These are phyloP conservation scores for Acrossocheilus fasciatus DNA, from an alignment of 2,797 vertebrate genomes.

Conservation along the genomic window DNA sequence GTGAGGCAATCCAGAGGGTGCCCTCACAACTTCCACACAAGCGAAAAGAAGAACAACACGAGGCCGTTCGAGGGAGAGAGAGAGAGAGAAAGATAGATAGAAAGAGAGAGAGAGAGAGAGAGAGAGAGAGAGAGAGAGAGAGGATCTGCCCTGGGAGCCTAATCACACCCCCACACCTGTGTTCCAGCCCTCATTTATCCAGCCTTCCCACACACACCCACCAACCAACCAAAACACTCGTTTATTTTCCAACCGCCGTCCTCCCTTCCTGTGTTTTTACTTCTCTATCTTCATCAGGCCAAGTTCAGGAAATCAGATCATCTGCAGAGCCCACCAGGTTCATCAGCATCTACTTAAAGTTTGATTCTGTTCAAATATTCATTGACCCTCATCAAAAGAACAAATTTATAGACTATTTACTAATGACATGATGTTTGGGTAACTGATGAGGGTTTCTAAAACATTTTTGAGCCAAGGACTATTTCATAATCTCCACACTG, in stretches of 20 bases:
- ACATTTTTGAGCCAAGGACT: neutral
- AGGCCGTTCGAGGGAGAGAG: conserved; percentile 71
- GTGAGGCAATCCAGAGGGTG: conserved; percentile 84
- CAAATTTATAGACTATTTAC: neutral
- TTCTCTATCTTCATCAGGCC: conserved; percentile 30
- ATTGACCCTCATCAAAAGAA: neutral
- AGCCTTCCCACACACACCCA: conserved; percentile 48
- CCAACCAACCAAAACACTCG: conserved; percentile 53
- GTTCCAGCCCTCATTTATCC: conserved; percentile 56
- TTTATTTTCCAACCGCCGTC: conserved; percentile 36
- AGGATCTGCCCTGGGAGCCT: conserved; percentile 77
- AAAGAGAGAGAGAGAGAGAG: conserved; percentile 73
- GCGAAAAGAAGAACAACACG: conserved; percentile 75
- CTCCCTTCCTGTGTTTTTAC: conserved; percentile 37
- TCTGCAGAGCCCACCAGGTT: neutral
- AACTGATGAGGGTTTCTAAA: neutral
- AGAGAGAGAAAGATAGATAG: conserved; percentile 74
- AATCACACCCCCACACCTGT: conserved; percentile 66
- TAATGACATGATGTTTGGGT: neutral
- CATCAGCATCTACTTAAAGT: neutral
- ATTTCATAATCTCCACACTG: neutral
- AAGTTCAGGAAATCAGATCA: conserved; percentile 14
- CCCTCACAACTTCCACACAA: conserved; percentile 84
- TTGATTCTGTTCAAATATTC: neutral
- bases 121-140: conserved; percentile 73